Base-by-base conservation (phyloP, 2,797 vertebrate species). In the Coranthus polyacanthus region DNA sequence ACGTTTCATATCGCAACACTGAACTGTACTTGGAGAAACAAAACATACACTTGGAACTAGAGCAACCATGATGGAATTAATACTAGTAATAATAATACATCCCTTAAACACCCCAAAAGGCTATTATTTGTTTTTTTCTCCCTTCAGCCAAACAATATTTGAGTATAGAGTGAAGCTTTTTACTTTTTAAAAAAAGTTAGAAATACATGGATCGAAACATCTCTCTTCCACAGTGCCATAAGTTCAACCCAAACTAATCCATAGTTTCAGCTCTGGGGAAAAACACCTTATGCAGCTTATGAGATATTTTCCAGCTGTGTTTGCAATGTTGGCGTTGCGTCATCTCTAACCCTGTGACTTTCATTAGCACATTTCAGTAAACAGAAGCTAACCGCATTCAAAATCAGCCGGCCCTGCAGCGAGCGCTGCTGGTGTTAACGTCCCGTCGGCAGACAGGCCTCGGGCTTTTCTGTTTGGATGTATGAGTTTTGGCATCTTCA, bases 401-500 rank as follows among this genome's bases (percentile, higher is more conserved):
- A 65, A 59, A 79, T 47, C 54, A 68, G 46, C 44, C 10, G 0
- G 6, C 37, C 50, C 46, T 61, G 56, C n/a, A 20, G 46, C 29
- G 17, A 15, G 37, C 24, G 43, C 21, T 38, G 29, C 59, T 26
- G 67, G 37, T 54, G 39, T 52, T 39, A 4, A n/a, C 34, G 15
- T 16, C 20, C 29, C n/a, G 12, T 44, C 22, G 47, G 24, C 38
- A 38, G 24, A 46, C 12, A 4, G 39, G 53, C 34, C 34, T 0
- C 0, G 2, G n/a, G 52, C 5, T 12, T 0, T 13, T 8, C 26
- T 51, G 63, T 12, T 5, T 64, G 37, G 32, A 63, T 16, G 17
- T 16, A 55, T 54, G 32, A 10, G 46, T 15, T 46, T 21, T 65
- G 68, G 68, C 58, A 22, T 36, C 59, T 58, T 42, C 24, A n/a